Conservation (phyloP, 2,797 vertebrate species). For the Bovichtus variegatus region DNA sequence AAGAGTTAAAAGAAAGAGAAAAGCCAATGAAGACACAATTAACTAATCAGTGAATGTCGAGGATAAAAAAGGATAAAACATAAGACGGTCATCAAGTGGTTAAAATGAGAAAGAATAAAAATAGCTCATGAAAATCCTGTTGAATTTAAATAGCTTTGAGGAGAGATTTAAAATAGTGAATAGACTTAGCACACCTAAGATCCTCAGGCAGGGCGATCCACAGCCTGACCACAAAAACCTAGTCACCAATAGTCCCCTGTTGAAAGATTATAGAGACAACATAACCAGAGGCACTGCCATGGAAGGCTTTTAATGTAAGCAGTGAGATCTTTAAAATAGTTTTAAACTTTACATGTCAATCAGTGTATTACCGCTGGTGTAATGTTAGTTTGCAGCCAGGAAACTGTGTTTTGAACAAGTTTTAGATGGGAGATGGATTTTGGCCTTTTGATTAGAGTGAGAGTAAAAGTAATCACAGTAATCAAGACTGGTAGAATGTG, state of each 20-base stretch:
- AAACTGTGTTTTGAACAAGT: constrained; percentile 1
- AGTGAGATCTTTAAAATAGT: neutral
- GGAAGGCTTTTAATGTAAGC: constrained; percentile 15
- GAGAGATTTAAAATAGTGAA: constrained; percentile 4
- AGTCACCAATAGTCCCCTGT: neutral
- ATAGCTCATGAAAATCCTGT: neutral
- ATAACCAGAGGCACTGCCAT: neutral
- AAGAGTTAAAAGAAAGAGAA: neutral
- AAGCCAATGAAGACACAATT: neutral
- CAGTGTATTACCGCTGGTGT: neutral
- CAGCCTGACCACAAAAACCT: neutral
- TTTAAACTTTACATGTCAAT: neutral
- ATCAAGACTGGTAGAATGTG: neutral
- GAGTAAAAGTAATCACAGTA: neutral
- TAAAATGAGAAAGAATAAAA: constrained; percentile 4
- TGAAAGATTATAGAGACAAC: neutral
- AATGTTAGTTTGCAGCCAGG: neutral
- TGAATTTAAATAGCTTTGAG: constrained; percentile 10
- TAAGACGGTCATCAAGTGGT: neutral
- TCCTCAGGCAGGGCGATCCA: neutral
- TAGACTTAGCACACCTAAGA: neutral
- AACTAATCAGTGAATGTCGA: neutral
- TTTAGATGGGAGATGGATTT: neutral
- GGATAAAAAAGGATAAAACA: neutral
- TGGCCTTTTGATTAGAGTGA: neutral